Percentiles rank a stretch among this genome's conserved stretches.
phyloP scores from a whole-genome alignment of 1,140 invertebrate genomes.

The Acromyrmex echinatior region DNA sequence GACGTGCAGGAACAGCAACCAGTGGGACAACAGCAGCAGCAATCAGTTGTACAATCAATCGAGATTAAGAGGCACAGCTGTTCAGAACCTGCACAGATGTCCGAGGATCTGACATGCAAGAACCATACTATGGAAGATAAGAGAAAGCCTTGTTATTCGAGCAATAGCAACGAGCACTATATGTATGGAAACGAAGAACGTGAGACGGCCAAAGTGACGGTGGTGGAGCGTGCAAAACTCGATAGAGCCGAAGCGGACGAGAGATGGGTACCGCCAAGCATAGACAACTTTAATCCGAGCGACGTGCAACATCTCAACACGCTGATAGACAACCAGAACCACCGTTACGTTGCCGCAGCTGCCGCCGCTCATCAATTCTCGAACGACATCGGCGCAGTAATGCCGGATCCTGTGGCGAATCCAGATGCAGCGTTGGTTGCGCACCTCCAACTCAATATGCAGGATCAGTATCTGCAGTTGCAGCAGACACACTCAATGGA shows the following conservation, averaged over 20 bases:
- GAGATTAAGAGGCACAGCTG: conserved; percentile 28
- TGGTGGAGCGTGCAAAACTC: conserved; percentile 85
- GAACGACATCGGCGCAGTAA: conserved; percentile 79
- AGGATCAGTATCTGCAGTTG: conserved; percentile 82
- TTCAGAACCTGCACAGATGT: conserved; percentile 46
- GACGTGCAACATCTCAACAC: conserved; percentile 84
- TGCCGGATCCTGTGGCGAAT: conserved; percentile 75
- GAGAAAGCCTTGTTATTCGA: conserved; percentile 80
- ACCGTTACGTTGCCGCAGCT: conserved; percentile 78
- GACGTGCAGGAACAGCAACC: conserved; percentile 65
- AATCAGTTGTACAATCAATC: conserved; percentile 13
- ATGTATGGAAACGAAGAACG: conserved; percentile 80
- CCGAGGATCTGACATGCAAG: conserved; percentile 61
- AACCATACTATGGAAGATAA: conserved; percentile 79
- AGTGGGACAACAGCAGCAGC: conserved; percentile 18
- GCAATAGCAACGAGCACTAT: conserved; percentile 77
- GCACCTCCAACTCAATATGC: conserved; percentile 82
- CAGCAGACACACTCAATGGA: conserved; percentile 78
- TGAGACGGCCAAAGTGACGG: conserved; percentile 81
- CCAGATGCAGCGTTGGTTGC: conserved; percentile 75
- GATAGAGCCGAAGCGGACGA: conserved; percentile 88
- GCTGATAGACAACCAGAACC: conserved; percentile 84
- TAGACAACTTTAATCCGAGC: conserved; percentile 83
- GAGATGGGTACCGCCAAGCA: conserved; percentile 89
- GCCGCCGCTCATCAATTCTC: conserved; percentile 78